A percentile compares a stretch with the other conserved stretches of the same genome.
These are phyloP conservation scores for Rhinella marina DNA, from an alignment of 2,797 vertebrate genomes.

Conservation along the genomic window DNA sequence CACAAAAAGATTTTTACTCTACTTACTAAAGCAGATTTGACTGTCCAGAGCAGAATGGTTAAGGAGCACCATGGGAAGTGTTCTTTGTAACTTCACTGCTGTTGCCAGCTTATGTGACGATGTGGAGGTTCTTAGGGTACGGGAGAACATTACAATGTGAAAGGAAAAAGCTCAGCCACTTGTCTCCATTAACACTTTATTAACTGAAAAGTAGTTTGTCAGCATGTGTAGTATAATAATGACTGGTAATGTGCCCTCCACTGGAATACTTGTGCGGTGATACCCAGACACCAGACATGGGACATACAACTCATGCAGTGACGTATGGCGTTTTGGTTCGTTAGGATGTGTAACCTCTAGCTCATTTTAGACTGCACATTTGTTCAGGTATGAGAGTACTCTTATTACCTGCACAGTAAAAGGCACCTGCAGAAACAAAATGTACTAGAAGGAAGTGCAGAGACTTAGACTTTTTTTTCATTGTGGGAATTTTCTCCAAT, in stretches of 20 bases:
- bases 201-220: not conserved
- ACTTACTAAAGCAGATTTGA: no score
- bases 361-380: not conserved
- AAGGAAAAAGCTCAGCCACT: not conserved
- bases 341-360: not conserved
- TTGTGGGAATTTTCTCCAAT: constrained; percentile 69
- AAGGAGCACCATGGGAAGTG: no score
- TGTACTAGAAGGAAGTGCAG: not conserved
- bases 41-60: no score
- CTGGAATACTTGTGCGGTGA: not conserved
- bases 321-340: not conserved
- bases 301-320: not conserved
- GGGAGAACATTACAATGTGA: not conserved
- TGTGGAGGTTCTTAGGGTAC: not conserved
- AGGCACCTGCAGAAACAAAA: constrained; percentile 3
- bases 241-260: not conserved
- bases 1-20: not conserved
- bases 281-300: not conserved
- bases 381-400: not conserved
- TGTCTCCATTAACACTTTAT: constrained; percentile 25
- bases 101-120: no score
- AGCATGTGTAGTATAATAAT: not conserved
- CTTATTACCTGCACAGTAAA: not conserved
- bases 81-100: no score
- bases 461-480: constrained; percentile 33